Conservation (phyloP, 2,888 invertebrate species). For the Entomobrya proxima region DNA sequence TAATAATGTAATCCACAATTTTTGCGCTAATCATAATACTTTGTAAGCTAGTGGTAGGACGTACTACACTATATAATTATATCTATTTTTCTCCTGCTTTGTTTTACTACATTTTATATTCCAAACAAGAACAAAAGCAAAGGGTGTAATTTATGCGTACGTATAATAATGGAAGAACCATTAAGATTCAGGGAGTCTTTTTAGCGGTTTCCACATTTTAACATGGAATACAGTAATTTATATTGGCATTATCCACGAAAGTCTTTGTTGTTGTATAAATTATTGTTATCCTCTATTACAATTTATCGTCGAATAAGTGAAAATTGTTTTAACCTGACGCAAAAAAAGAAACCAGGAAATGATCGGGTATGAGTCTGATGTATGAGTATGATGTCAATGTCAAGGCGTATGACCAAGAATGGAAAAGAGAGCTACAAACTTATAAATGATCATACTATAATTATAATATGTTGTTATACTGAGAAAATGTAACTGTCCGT, state of each 20-base stretch:
- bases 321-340: slow-evolving; percentile 3
- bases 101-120: slow-evolving; percentile 62
- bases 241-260: neutral
- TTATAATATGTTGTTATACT: neutral
- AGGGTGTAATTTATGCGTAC: neutral
- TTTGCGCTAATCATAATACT: slow-evolving; percentile 47
- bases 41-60: neutral
- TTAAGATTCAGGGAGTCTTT: slow-evolving; percentile 61
- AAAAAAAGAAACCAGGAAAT: neutral
- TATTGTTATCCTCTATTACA: neutral
- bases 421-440: slow-evolving; percentile 19
- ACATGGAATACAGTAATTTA: neutral
- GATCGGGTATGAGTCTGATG: neutral
- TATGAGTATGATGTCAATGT: neutral
- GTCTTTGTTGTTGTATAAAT: slow-evolving; percentile 23
- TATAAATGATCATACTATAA: neutral
- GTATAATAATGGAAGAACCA: slow-evolving; percentile 14
- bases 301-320: neutral
- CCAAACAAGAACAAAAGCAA: slow-evolving; percentile 39
- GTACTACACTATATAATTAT: neutral
- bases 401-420: slow-evolving; percentile 21
- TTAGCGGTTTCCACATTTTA: slow-evolving; percentile 16
- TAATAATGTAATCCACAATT: slow-evolving; percentile 58
- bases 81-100: slow-evolving; percentile 59
- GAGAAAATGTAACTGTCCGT: slow-evolving; percentile 13